Percentiles rank a stretch among this genome's conserved stretches.
Evolutionary conservation across 2,888 invertebrate genomes (phyloP).

Genomic region (Cosmia trapezina): DNA sequence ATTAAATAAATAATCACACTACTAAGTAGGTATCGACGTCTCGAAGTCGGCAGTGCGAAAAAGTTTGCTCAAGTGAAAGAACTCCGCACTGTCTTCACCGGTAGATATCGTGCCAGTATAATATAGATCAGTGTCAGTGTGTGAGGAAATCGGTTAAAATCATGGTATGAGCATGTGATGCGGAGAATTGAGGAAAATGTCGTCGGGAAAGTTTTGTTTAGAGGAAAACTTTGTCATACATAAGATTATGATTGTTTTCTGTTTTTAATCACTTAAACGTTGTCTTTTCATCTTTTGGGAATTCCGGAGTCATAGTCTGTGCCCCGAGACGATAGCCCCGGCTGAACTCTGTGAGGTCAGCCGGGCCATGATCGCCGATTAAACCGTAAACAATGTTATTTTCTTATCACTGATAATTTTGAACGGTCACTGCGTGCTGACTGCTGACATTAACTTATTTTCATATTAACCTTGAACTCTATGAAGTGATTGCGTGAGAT

Average conservation of each 20-base stretch:
- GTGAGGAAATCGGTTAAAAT: too few relatives aligned
- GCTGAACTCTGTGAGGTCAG: constrained; percentile 10
- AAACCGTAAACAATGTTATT: neutral
- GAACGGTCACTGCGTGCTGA: neutral
- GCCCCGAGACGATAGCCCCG: constrained; percentile 4
- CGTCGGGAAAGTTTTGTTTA: too few relatives aligned
- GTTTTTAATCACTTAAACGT: neutral
- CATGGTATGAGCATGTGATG: too few relatives aligned
- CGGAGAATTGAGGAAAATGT: too few relatives aligned
- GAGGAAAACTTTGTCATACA: too few relatives aligned
- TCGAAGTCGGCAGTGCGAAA: too few relatives aligned
- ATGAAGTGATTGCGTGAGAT: neutral
- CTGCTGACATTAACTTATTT: neutral
- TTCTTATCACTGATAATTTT: constrained; percentile 5
- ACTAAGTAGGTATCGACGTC: too few relatives aligned
- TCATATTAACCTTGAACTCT: neutral
- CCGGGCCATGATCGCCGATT: neutral
- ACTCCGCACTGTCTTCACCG: too few relatives aligned
- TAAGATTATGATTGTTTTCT: neutral
- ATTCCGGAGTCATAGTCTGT: neutral
- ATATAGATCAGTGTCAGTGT: too few relatives aligned
- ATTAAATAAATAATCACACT: too few relatives aligned
- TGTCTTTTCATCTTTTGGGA: neutral
- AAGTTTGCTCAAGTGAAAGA: too few relatives aligned
- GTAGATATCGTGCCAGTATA: too few relatives aligned